phyloP scores from a whole-genome alignment of 2,888 invertebrate genomes.

The Eueremaeus valkanovi region DNA sequence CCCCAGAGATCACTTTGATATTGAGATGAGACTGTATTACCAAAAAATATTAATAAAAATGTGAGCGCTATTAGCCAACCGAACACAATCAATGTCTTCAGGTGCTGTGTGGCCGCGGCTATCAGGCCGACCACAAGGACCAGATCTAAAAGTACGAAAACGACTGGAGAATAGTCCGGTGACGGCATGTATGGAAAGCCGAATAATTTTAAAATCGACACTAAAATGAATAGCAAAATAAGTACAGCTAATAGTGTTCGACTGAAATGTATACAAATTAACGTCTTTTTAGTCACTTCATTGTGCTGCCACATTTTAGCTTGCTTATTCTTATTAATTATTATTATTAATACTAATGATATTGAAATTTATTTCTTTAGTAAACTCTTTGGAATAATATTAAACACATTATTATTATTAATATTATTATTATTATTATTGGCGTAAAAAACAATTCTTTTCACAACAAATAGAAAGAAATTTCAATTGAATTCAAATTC shows the following conservation, averaged over 20 bases:
- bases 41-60: slow-evolving; percentile 38
- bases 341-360: background rate
- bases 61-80: slow-evolving; percentile 37
- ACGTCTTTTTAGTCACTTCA: slow-evolving; percentile 27
- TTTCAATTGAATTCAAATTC: too few relatives aligned
- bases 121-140: slow-evolving; percentile 34
- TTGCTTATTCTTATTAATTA: background rate
- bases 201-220: slow-evolving; percentile 23
- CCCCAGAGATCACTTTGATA: slow-evolving; percentile 41
- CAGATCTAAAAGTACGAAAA: slow-evolving; percentile 24
- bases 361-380: background rate
- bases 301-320: background rate
- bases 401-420: too few relatives aligned
- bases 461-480: too few relatives aligned
- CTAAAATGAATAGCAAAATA: slow-evolving; percentile 24
- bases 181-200: slow-evolving; percentile 27
- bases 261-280: slow-evolving; percentile 35
- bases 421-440: too few relatives aligned
- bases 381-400: too few relatives aligned
- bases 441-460: too few relatives aligned
- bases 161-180: slow-evolving; percentile 26
- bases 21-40: slow-evolving; percentile 40
- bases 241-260: slow-evolving; percentile 30
- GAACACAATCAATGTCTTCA: slow-evolving; percentile 37
- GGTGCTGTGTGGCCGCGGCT: slow-evolving; percentile 32